Conservation (phyloP, 2,113 vertebrate species). For the Fulmarus glacialis region DNA sequence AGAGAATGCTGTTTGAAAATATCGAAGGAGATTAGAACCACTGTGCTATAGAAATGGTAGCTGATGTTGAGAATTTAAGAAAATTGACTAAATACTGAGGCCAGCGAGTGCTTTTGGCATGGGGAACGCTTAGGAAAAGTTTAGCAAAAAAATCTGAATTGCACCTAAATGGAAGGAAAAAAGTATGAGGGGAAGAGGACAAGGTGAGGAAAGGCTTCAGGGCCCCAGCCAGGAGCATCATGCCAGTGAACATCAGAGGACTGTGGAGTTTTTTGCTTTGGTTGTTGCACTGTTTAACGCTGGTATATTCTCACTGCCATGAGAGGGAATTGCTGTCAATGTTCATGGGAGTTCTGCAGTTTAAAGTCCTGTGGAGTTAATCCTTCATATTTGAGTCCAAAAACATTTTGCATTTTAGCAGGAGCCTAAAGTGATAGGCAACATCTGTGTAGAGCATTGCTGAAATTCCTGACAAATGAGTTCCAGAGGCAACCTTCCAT, state of each 20-base stretch:
- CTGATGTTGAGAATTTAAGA: neutral
- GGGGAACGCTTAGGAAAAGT: neutral
- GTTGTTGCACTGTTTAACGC: accelerated
- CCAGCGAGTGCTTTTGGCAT: neutral
- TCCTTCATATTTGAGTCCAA: neutral
- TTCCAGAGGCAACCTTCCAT: constrained; percentile 30
- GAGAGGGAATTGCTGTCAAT: neutral
- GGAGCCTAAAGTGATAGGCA: neutral
- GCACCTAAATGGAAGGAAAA: neutral
- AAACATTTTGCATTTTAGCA: neutral
- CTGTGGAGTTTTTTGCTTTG: neutral
- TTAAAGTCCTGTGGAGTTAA: neutral
- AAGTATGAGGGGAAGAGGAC: neutral
- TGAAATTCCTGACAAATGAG: constrained; percentile 63
- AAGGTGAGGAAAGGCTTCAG: neutral
- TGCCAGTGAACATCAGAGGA: neutral
- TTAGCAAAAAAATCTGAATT: neutral
- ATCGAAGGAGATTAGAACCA: neutral
- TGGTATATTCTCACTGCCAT: neutral
- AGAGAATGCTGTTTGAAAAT: neutral
- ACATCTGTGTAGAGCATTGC: constrained; percentile 53
- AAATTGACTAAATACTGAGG: neutral
- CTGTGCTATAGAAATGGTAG: neutral
- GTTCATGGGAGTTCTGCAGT: neutral
- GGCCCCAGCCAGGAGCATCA: accelerated